Conservation (phyloP, 2,113 vertebrate species). For the Sterna hirundo region DNA sequence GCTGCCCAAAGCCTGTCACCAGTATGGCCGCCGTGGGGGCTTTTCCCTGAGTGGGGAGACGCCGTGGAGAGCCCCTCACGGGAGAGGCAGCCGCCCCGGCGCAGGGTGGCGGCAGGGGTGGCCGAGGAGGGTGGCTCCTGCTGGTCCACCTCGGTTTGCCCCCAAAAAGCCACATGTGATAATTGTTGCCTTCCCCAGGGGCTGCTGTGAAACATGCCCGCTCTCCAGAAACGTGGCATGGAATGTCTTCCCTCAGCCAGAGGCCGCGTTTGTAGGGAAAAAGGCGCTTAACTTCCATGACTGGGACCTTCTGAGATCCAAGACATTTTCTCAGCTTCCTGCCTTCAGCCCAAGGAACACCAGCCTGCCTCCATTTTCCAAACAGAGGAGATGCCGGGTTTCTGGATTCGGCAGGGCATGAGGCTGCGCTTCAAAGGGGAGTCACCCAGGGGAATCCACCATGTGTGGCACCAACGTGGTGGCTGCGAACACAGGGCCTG, state of each 20-base stretch:
- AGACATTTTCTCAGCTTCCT: not conserved
- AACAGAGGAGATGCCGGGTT: not conserved
- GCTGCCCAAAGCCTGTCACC: not conserved
- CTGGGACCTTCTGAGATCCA: not conserved
- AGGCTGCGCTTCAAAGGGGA: not conserved
- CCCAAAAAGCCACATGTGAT: fast-evolving
- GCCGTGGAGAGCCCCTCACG: not conserved
- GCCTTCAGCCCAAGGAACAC: not conserved
- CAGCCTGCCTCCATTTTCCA: not conserved
- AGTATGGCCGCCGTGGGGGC: fast-evolving
- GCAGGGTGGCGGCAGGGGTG: not conserved
- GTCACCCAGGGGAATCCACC: not conserved
- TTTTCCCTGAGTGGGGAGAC: too few species aligned
- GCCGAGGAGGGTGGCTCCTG: not conserved
- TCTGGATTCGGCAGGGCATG: not conserved
- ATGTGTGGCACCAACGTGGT: not conserved
- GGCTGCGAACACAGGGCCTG: not conserved
- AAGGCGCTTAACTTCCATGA: not conserved
- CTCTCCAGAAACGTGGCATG: fast-evolving
- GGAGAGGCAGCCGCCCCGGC: too few species aligned
- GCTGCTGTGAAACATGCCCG: not conserved
- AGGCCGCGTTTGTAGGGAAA: not conserved
- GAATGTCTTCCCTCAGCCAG: not conserved
- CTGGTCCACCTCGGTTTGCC: not conserved
- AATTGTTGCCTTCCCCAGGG: not conserved